Conservation (phyloP, 2,888 invertebrate species). For the Pedicia rivosa region DNA sequence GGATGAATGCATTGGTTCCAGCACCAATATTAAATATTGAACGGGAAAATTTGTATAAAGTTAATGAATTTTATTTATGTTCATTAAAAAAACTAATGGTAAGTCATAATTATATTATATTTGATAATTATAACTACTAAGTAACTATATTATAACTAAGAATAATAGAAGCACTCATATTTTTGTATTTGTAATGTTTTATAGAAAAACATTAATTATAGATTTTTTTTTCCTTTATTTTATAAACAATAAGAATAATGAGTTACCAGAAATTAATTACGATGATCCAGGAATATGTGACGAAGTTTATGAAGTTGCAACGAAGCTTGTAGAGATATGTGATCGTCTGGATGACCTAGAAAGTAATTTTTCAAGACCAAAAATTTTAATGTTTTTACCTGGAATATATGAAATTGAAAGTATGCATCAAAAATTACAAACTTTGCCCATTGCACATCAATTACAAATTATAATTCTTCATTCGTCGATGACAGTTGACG, state of each 20-base stretch:
- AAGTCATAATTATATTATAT: too few relatives aligned
- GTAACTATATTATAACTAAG: too few relatives aligned
- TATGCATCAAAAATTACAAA: conserved; percentile 33
- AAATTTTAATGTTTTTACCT: conserved; percentile 79
- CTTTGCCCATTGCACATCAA: too few relatives aligned
- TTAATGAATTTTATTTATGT: conserved; percentile 47
- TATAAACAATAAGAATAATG: too few relatives aligned
- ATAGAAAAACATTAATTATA: neutral
- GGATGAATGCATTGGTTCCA: conserved; percentile 17
- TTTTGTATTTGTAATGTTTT: too few relatives aligned
- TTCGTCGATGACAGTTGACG: conserved; percentile 62
- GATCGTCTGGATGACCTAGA: conserved; percentile 29
- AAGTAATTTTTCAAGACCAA: conserved; percentile 31
- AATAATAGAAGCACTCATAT: too few relatives aligned
- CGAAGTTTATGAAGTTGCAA: conserved; percentile 43
- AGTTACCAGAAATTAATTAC: conserved; percentile 29
- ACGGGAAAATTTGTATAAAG: conserved; percentile 35
- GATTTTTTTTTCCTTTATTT: too few relatives aligned
- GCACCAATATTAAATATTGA: conserved; percentile 42
- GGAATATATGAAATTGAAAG: conserved; percentile 75
- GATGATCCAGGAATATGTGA: conserved; percentile 39
- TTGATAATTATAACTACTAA: too few relatives aligned
- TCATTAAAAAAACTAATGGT: too few relatives aligned
- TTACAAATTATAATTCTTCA: conserved; percentile 37
- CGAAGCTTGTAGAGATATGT: conserved; percentile 41